These are phyloP conservation scores for Haliaeetus leucogaster DNA, from an alignment of 2,113 vertebrate genomes.

Conservation along the genomic window DNA sequence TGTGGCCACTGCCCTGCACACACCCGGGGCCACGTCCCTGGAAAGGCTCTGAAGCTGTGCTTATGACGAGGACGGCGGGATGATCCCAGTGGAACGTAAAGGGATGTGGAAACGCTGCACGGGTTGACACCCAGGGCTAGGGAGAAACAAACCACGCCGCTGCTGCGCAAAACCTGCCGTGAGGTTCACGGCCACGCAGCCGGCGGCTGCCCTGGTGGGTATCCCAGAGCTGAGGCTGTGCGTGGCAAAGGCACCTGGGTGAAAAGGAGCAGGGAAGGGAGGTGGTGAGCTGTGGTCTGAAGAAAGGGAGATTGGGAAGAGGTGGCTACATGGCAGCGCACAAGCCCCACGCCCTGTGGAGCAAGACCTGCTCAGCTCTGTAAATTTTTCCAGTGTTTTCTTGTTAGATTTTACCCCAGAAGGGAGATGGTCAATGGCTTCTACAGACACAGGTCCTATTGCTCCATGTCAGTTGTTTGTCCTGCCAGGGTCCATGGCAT, in stretches of 20 bases:
- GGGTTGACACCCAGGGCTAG: background rate
- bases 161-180: background rate
- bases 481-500: background rate
- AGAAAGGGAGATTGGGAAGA: background rate
- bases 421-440: background rate
- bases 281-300: background rate
- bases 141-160: background rate
- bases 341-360: rapidly evolving
- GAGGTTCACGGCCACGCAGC: background rate
- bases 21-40: background rate
- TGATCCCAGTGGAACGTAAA: background rate
- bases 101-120: background rate
- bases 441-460: background rate
- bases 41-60: background rate
- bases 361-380: background rate
- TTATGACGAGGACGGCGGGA: background rate
- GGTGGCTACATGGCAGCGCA: rapidly evolving
- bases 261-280: background rate
- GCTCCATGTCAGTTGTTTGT: background rate
- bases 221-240: background rate
- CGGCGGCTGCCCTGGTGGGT: background rate
- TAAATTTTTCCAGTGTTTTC: background rate
- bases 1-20: background rate
- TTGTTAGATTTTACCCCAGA: background rate
- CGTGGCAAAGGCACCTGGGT: background rate